These are phyloP conservation scores for Dynastes maya DNA, from an alignment of 2,888 invertebrate genomes.

Conservation along the genomic window DNA sequence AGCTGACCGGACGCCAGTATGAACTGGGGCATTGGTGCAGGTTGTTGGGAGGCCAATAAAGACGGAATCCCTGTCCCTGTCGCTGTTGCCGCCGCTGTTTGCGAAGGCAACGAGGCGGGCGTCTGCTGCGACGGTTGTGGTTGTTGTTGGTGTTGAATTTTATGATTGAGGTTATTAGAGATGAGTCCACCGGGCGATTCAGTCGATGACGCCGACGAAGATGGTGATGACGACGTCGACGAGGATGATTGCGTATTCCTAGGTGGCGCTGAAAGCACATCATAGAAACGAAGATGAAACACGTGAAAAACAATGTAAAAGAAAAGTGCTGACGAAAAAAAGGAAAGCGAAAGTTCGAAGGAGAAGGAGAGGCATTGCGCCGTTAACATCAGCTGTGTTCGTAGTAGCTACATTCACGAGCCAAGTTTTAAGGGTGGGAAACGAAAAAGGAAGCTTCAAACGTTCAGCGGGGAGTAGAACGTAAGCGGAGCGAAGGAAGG, in stretches of 20 bases:
- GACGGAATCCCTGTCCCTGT: conserved; percentile 72
- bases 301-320: conserved; percentile 20
- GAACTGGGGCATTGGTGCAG: conserved; percentile 90
- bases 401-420: background rate
- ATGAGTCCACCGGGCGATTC: conserved; percentile 55
- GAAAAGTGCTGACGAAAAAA: conserved; percentile 4
- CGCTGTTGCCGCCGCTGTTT: conserved; percentile 66
- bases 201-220: conserved; percentile 23
- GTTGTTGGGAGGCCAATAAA: conserved; percentile 74
- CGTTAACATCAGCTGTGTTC: conserved; percentile 15
- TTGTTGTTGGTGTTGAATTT: conserved; percentile 58
- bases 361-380: background rate
- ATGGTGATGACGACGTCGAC: conserved; percentile 10
- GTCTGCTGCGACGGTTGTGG: conserved; percentile 64
- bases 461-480: background rate
- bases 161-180: conserved; percentile 55
- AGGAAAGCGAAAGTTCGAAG: conserved; percentile 5
- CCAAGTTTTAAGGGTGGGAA: conserved; percentile 1
- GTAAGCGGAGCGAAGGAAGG: background rate
- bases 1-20: conserved; percentile 93
- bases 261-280: conserved; percentile 47
- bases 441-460: conserved; percentile 18
- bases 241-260: conserved; percentile 52
- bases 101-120: conserved; percentile 71
- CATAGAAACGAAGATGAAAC: background rate